Conservation (phyloP, 2,113 vertebrate genomes). For the Phoenicopterus ruber region DNA sequence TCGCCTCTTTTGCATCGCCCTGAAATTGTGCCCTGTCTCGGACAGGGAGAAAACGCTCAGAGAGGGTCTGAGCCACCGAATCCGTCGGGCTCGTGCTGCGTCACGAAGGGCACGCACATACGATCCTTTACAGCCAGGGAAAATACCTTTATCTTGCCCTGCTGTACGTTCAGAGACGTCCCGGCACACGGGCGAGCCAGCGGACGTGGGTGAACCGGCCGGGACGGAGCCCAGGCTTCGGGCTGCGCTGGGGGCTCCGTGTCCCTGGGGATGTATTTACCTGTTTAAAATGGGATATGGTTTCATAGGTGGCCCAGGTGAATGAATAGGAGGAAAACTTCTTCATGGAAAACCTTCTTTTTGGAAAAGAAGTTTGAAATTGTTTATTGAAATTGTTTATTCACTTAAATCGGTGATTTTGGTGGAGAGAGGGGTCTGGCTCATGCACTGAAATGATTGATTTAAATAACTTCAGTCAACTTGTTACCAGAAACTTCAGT, state of each 20-base stretch:
- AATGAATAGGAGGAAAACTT: background rate
- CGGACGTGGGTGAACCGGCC: fast-evolving
- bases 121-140: background rate
- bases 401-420: background rate
- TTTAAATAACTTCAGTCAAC: background rate
- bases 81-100: background rate
- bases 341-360: background rate
- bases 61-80: background rate
- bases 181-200: fast-evolving
- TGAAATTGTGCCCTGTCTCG: background rate
- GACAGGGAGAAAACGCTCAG: too few relatives aligned
- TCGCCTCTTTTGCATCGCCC: background rate
- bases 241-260: background rate
- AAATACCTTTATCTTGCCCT: background rate
- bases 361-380: background rate
- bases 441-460: background rate
- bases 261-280: background rate
- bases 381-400: background rate
- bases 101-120: background rate
- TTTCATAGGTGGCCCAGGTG: background rate
- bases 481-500: background rate
- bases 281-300: background rate
- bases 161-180: background rate
- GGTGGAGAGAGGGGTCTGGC: background rate
- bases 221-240: background rate